Percentiles rank a stretch among this genome's conserved stretches.
Evolutionary conservation across 2,113 vertebrate genomes (phyloP).

Genomic region (Cryptotis parvus): DNA sequence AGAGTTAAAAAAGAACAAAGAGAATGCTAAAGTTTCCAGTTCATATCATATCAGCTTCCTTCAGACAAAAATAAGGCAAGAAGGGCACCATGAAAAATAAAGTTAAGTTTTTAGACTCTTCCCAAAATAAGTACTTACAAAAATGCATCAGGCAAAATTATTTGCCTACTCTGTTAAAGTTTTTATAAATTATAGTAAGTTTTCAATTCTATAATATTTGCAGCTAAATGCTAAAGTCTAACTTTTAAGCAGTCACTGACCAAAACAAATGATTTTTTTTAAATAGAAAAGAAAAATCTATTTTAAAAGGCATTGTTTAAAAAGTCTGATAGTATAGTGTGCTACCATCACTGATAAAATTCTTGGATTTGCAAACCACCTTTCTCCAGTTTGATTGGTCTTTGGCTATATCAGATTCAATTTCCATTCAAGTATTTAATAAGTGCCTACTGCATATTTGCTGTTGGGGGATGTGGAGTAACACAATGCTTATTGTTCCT

Average conservation of each 20-base stretch:
- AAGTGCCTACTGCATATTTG: neutral
- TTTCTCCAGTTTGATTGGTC: neutral
- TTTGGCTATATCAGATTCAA: neutral
- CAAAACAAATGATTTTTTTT: neutral
- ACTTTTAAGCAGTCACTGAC: slow-evolving; percentile 22
- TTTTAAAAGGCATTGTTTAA: neutral
- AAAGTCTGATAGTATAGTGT: neutral
- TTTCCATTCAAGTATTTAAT: slow-evolving; percentile 1
- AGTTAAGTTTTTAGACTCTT: slow-evolving; percentile 69
- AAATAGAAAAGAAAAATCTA: neutral
- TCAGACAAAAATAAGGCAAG: slow-evolving; percentile 75
- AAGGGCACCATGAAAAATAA: slow-evolving; percentile 73
- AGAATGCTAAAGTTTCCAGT: slow-evolving; percentile 74
- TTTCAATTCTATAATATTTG: slow-evolving; percentile 33
- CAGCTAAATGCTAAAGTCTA: slow-evolving; percentile 54
- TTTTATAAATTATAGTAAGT: slow-evolving; percentile 46
- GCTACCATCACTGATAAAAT: neutral
- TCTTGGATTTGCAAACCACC: slow-evolving; percentile 44
- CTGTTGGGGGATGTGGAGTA: neutral
- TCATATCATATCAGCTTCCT: slow-evolving; percentile 74
- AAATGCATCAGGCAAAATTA: slow-evolving; percentile 66
- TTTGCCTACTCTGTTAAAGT: slow-evolving; percentile 28
- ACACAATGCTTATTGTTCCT: neutral
- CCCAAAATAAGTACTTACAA: slow-evolving; percentile 75
- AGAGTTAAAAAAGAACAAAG: slow-evolving; percentile 69